phyloP scores from a whole-genome alignment of 2,113 vertebrate genomes.

The Diglossa brunneiventris region DNA sequence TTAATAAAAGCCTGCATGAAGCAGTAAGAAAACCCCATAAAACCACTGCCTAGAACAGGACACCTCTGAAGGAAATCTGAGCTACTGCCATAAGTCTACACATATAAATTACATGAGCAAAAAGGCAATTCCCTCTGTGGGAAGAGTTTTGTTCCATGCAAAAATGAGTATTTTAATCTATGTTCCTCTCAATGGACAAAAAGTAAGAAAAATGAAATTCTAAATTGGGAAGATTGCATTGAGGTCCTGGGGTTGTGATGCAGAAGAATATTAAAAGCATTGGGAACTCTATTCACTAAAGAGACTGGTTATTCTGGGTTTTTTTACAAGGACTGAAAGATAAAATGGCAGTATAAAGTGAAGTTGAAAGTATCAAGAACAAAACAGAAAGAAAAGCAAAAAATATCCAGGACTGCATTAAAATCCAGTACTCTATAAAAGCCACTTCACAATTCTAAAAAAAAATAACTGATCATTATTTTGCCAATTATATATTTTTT shows the following conservation, averaged over 20 bases:
- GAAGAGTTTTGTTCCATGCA: background rate
- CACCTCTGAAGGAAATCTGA: background rate
- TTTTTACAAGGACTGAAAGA: background rate
- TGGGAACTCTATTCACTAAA: background rate
- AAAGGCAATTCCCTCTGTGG: background rate
- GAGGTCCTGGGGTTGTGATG: background rate
- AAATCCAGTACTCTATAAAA: background rate
- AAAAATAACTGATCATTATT: background rate
- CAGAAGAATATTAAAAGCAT: background rate
- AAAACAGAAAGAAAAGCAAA: background rate
- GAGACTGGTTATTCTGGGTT: background rate
- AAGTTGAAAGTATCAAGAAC: background rate
- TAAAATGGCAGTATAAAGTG: background rate
- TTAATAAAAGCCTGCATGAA: background rate
- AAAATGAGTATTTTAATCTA: background rate
- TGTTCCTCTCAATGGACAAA: background rate
- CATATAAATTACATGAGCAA: background rate
- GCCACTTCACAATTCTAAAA: background rate
- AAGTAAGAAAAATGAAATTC: background rate
- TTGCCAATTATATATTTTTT: background rate
- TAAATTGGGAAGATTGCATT: background rate
- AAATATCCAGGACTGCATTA: background rate
- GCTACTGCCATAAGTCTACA: background rate
- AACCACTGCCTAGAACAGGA: background rate
- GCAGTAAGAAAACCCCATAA: background rate